Evolutionary conservation across 1,140 invertebrate genomes (phyloP), one percentile per base, ranked within the genome.

Genomic region (Coboldia fuscipes): DNA sequence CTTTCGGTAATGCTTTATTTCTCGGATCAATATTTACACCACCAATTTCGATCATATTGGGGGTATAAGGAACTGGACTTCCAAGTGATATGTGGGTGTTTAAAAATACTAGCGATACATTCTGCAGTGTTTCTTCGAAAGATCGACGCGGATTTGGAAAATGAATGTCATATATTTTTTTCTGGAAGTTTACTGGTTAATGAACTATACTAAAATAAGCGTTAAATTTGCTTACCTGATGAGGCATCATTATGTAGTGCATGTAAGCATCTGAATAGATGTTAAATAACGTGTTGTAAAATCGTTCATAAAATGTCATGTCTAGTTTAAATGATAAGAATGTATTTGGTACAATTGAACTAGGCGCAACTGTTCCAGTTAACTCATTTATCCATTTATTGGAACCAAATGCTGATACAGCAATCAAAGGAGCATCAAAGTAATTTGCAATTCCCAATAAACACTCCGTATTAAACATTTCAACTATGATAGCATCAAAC

Each of bases 21-120:
- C 4, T 32, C 6, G 39, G 18, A 36, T 42, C 30, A 24, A 50
- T 45, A 17, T 54, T 48, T 22, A 50, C 35, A 28, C 48, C 48
- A 16, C 47, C 48, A 8, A 47, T 38, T 40, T 49, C 39, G 2
- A 52, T 41, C 13, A 51, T 39, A 16, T 37, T 37, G 19, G 47
- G 48, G 9, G 45, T 30, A 16, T 39, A 22, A 8, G 51, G 44
- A 20, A 33, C 7, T 2, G 30, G 18, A 12, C 9, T 22, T 2
- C 35, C 35, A 10, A 22, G 12, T 9, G 6, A 30, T 15, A 36
- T 30, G 32, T 53, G 50, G 9, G 40, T 33, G 19, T 50, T 53
- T 29, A 41, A 45, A 21, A 53, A 51, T 0, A 43, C 30, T 29
- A 53, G n/a, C 0, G 50, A 53, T 1, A 53, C 43, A 22, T 52